These are phyloP conservation scores for Ormyrus labotus DNA, from an alignment of 2,888 invertebrate genomes.

Conservation along the genomic window DNA sequence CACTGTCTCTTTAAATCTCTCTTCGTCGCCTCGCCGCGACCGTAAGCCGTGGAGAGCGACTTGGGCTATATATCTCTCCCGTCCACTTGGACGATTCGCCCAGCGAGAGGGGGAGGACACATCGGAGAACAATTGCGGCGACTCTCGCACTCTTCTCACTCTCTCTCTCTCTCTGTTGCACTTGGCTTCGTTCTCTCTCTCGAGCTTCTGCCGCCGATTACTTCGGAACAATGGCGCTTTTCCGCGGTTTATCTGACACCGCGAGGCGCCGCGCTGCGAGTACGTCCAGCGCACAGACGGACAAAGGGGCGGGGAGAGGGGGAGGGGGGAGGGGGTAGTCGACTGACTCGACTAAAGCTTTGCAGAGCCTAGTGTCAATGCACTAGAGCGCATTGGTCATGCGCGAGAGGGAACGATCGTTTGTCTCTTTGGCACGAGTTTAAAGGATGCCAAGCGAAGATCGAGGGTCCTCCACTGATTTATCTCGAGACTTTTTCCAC, in stretches of 20 bases:
- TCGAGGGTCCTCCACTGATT: background rate
- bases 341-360: background rate
- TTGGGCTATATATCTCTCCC: slow-evolving; percentile 14
- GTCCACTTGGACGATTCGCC: slow-evolving; percentile 30
- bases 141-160: slow-evolving; percentile 9
- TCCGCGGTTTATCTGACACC: slow-evolving; percentile 56
- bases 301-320: slow-evolving; percentile 3
- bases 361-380: slow-evolving; percentile 1
- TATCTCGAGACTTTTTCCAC: slow-evolving; percentile 24
- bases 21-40: slow-evolving; percentile 2
- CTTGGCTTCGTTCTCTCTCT: slow-evolving; percentile 17
- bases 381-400: slow-evolving; percentile 7
- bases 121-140: slow-evolving; percentile 50
- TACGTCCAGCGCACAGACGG: background rate
- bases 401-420: background rate
- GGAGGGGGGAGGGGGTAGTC: background rate
- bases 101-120: slow-evolving; percentile 1
- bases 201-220: slow-evolving; percentile 51
- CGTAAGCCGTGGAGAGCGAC: background rate
- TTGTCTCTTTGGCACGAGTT: slow-evolving; percentile 28
- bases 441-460: slow-evolving; percentile 3
- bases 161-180: slow-evolving; percentile 22
- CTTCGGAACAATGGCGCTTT: slow-evolving; percentile 56
- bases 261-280: slow-evolving; percentile 16
- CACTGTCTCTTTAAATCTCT: slow-evolving; percentile 55